A percentile compares a stretch with the other conserved stretches of the same genome.
phyloP scores from a whole-genome alignment of 2,113 vertebrate genomes.

The Opisthocomus hoazin region DNA sequence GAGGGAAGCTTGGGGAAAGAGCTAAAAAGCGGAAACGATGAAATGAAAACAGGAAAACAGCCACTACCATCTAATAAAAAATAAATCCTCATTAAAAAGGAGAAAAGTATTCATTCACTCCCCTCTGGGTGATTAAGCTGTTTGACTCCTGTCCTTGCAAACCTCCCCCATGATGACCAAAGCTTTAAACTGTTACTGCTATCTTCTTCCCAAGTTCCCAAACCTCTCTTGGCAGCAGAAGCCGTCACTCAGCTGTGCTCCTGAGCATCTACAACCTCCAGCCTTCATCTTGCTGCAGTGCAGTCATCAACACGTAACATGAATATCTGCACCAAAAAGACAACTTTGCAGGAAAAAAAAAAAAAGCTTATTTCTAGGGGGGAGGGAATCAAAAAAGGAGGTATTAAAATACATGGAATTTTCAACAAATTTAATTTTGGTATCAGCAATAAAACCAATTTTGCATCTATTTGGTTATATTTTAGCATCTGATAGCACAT shows the following conservation, averaged over 20 bases:
- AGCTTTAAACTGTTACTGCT: conserved; percentile 2
- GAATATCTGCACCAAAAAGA: not conserved
- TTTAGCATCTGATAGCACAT: not conserved
- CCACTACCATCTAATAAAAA: not conserved
- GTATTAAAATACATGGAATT: not conserved
- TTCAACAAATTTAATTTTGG: not conserved
- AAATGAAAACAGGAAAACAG: not conserved
- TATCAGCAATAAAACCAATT: not conserved
- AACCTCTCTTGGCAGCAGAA: not conserved
- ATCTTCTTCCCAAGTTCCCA: not conserved
- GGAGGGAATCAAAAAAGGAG: not conserved
- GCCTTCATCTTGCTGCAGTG: not conserved
- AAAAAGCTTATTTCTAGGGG: not conserved
- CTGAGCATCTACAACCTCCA: not conserved
- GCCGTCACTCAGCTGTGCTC: not conserved
- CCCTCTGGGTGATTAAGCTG: not conserved
- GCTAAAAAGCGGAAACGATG: not conserved
- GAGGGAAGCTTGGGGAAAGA: not conserved
- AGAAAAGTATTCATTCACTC: not conserved
- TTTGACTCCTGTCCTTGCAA: not conserved
- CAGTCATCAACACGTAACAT: not conserved
- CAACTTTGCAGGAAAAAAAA: not conserved
- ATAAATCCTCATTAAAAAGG: not conserved
- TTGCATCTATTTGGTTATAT: not conserved
- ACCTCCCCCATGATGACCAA: not conserved